phyloP scores from a whole-genome alignment of 2,113 vertebrate genomes.

The Alouatta palliata region DNA sequence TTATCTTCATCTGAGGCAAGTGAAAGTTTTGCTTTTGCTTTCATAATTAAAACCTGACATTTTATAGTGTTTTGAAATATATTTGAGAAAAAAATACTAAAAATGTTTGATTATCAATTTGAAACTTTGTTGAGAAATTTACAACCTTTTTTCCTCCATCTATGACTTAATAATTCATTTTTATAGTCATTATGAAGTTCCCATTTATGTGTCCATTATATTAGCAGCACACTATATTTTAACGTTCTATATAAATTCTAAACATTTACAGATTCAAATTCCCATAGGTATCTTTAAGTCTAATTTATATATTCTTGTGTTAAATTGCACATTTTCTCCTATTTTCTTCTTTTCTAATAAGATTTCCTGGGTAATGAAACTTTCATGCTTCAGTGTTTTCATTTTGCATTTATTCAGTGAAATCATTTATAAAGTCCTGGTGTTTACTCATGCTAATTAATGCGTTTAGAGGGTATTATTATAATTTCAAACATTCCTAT shows the following conservation, averaged over 20 bases:
- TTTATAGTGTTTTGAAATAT: not conserved
- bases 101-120: slow-evolving; percentile 20
- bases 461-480: not conserved
- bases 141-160: not conserved
- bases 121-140: not conserved
- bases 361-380: slow-evolving; percentile 42
- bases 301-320: slow-evolving; percentile 17
- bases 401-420: slow-evolving; percentile 40
- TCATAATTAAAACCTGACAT: not conserved
- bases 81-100: not conserved
- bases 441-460: slow-evolving; percentile 24
- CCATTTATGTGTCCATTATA: not conserved
- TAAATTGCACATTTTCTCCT: not conserved
- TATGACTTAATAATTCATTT: slow-evolving; percentile 22
- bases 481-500: not conserved
- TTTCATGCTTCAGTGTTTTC: not conserved
- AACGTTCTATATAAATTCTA: slow-evolving; percentile 5
- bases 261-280: slow-evolving; percentile 4
- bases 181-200: slow-evolving; percentile 15
- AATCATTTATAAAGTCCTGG: slow-evolving; percentile 36
- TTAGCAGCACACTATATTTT: not conserved
- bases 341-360: slow-evolving; percentile 3
- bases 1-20: not conserved
- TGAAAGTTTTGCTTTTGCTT: not conserved
- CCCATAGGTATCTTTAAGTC: not conserved